Percentiles rank a stretch among this genome's conserved stretches.
These are phyloP conservation scores for Solenodon paradoxus DNA, from an alignment of 2,113 vertebrate species.

Conservation along the genomic window DNA sequence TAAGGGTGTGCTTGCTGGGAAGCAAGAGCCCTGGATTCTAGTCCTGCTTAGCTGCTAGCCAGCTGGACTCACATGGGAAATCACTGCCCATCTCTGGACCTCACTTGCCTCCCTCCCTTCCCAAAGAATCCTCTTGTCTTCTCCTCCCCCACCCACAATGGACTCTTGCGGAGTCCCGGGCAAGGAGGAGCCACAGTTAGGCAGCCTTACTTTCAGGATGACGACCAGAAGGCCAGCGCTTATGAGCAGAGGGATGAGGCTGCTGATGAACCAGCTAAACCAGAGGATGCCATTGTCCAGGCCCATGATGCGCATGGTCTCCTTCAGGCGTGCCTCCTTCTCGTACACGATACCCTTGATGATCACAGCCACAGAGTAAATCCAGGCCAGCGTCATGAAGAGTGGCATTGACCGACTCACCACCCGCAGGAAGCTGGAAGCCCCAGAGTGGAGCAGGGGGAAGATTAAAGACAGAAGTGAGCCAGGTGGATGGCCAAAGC, in stretches of 20 bases:
- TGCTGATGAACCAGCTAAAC: slow-evolving; percentile 99
- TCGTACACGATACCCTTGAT: slow-evolving; percentile 98
- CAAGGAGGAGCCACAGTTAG: neutral
- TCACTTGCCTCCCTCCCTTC: neutral
- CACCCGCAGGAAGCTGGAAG: slow-evolving; percentile 91
- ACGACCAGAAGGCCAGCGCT: slow-evolving; percentile 93
- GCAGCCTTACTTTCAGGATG: slow-evolving; percentile 91
- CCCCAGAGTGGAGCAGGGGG: neutral
- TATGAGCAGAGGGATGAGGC: slow-evolving; percentile 93
- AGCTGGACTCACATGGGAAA: neutral
- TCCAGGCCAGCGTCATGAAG: slow-evolving; percentile 99
- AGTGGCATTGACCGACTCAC: slow-evolving; percentile 98
- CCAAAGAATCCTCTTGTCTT: neutral
- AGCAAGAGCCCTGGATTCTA: neutral
- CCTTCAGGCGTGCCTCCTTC: slow-evolving; percentile 97
- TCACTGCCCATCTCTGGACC: neutral
- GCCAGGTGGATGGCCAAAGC: neutral
- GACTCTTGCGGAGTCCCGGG: neutral
- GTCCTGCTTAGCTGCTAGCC: neutral
- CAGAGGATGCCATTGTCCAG: slow-evolving; percentile 94
- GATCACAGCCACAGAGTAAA: slow-evolving; percentile 98
- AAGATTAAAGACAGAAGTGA: neutral
- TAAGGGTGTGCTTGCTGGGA: neutral
- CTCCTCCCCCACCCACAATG: fast-evolving
- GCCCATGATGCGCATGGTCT: slow-evolving; percentile 99